Evolutionary conservation across 2,113 vertebrate genomes (phyloP).

Genomic region (Canis aureus): DNA sequence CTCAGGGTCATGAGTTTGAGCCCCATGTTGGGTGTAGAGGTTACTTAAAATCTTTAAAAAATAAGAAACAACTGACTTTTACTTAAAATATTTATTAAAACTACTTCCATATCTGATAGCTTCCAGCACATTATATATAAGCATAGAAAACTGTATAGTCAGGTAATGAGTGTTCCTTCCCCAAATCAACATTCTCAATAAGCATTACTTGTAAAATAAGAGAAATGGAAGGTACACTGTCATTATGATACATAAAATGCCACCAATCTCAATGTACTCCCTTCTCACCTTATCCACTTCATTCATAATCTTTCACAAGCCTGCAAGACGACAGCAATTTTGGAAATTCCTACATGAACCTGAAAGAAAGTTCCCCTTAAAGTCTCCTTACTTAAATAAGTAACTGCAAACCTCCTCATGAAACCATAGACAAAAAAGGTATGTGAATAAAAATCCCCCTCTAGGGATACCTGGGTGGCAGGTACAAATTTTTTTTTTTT

Average conservation of each 20-base stretch:
- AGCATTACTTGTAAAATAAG: conserved; percentile 39
- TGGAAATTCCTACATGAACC: conserved; percentile 33
- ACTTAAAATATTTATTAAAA: conserved; percentile 30
- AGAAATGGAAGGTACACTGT: not conserved
- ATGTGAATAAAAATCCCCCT: conserved; percentile 25
- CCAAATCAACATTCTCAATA: not conserved
- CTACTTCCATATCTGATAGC: conserved; percentile 21
- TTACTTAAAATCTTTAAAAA: not conserved
- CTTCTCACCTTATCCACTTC: conserved; percentile 1
- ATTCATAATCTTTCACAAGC: not conserved
- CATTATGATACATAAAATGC: rapidly evolving
- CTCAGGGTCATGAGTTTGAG: not conserved
- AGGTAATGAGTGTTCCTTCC: conserved; percentile 1
- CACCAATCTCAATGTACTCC: not conserved
- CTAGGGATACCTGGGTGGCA: no score
- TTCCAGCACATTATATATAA: not conserved
- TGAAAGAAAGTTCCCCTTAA: not conserved
- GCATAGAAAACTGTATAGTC: not conserved
- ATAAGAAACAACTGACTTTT: conserved; percentile 37
- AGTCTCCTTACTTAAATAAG: conserved; percentile 21
- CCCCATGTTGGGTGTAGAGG: not conserved
- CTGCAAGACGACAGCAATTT: conserved; percentile 37
- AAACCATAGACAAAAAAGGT: not conserved
- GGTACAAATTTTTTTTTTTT: no score
- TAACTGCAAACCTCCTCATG: conserved; percentile 9